Evolutionary conservation across 2,797 vertebrate genomes (phyloP).

Genomic region (Neostethus bicornis): DNA sequence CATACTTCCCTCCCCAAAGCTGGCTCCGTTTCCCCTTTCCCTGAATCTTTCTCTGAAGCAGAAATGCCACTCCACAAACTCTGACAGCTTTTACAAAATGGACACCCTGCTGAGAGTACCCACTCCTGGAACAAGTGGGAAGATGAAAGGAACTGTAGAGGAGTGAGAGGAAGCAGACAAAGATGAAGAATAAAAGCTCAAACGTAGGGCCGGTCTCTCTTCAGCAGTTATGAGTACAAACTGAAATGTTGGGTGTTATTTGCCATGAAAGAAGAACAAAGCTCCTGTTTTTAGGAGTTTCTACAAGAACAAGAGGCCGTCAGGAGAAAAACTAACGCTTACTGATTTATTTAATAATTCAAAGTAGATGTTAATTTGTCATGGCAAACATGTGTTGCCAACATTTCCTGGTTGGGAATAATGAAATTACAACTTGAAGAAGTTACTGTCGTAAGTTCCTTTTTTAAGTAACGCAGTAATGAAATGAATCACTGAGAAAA

Average conservation of each 20-base stretch:
- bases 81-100: slow-evolving; percentile 62
- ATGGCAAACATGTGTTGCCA: slow-evolving; percentile 13
- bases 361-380: slow-evolving; percentile 6
- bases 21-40: slow-evolving; percentile 4
- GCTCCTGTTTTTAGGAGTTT: slow-evolving; percentile 25
- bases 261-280: slow-evolving; percentile 41
- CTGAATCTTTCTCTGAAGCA: slow-evolving; percentile 25
- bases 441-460: too few relatives aligned
- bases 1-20: not conserved
- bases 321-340: slow-evolving; percentile 17
- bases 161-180: slow-evolving; percentile 35
- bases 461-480: too few relatives aligned
- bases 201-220: slow-evolving; percentile 30
- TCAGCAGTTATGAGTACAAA: slow-evolving; percentile 34
- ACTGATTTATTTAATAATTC: slow-evolving; percentile 17
- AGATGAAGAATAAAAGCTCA: slow-evolving; percentile 24
- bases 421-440: too few relatives aligned
- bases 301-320: not conserved
- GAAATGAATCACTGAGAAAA: too few relatives aligned
- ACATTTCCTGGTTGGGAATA: slow-evolving; percentile 1
- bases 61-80: slow-evolving; percentile 49
- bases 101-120: slow-evolving; percentile 60
- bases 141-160: slow-evolving; percentile 44
- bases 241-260: slow-evolving; percentile 42
- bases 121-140: slow-evolving; percentile 52